These are phyloP conservation scores for Australoheros facetus DNA, from an alignment of 2,797 vertebrate genomes.

Conservation along the genomic window DNA sequence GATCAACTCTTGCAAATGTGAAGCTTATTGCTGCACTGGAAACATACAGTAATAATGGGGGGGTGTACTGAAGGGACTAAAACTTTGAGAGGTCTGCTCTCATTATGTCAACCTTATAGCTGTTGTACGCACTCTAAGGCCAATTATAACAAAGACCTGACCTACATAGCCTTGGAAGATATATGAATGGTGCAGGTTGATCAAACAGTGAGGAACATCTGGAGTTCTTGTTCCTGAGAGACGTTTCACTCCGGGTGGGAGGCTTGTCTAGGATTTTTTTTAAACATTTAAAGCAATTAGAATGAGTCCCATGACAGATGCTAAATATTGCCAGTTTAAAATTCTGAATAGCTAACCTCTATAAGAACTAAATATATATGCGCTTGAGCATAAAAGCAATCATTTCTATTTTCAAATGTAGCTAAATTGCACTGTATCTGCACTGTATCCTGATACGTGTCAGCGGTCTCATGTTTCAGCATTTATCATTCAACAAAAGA, in stretches of 20 bases:
- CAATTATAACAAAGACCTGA: conserved; percentile 32
- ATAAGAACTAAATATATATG: not conserved
- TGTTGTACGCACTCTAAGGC: conserved; percentile 7
- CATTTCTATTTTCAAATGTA: not conserved
- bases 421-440: not conserved
- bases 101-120: conserved; percentile 47
- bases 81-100: conserved; percentile 28
- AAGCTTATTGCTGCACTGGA: not conserved
- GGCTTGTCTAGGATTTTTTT: not conserved
- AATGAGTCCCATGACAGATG: not conserved
- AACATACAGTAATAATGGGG: conserved; percentile 9
- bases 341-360: not conserved
- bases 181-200: conserved; percentile 15
- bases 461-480: not conserved
- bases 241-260: not conserved
- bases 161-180: conserved; percentile 10
- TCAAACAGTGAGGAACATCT: conserved; percentile 29
- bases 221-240: conserved; percentile 5
- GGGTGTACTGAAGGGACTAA: not conserved
- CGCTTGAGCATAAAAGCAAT: not conserved
- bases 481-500: not conserved
- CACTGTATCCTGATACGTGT: not conserved
- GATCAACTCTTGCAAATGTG: not conserved
- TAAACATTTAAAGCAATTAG: conserved; percentile 16
- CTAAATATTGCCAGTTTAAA: not conserved